These are phyloP conservation scores for Cephus runcator DNA, from an alignment of 2,888 invertebrate species.

Conservation along the genomic window DNA sequence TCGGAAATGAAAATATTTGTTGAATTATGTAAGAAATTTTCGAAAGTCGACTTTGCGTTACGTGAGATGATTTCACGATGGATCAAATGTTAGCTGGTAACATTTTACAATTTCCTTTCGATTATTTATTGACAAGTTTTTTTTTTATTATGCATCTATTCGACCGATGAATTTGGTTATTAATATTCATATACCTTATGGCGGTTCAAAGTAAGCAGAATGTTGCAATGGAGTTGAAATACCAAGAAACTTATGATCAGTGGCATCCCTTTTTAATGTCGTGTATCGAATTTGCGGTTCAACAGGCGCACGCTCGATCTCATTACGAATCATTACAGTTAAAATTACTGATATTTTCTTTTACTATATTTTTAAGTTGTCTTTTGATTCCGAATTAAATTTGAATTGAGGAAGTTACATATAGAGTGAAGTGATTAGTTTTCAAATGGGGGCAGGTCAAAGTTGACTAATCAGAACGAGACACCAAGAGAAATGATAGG, in stretches of 20 bases:
- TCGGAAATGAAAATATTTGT: background rate
- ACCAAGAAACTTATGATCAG: background rate
- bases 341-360: no score
- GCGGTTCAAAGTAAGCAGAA: background rate
- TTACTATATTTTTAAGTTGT: no score
- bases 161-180: background rate
- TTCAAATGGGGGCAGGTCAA: no score
- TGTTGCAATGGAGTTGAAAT: background rate
- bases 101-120: background rate
- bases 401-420: no score
- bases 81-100: background rate
- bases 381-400: no score
- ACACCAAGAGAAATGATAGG: no score
- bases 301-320: background rate
- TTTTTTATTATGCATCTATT: background rate
- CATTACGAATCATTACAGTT: no score
- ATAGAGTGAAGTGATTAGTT: no score
- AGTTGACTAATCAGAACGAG: no score
- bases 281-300: background rate
- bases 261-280: background rate
- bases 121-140: background rate
- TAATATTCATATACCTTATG: background rate
- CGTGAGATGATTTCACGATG: background rate
- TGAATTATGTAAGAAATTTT: background rate
- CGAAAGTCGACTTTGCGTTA: background rate